These are phyloP conservation scores for Quadroppia sp. DNA, from an alignment of 2,888 invertebrate species.

Conservation along the genomic window DNA sequence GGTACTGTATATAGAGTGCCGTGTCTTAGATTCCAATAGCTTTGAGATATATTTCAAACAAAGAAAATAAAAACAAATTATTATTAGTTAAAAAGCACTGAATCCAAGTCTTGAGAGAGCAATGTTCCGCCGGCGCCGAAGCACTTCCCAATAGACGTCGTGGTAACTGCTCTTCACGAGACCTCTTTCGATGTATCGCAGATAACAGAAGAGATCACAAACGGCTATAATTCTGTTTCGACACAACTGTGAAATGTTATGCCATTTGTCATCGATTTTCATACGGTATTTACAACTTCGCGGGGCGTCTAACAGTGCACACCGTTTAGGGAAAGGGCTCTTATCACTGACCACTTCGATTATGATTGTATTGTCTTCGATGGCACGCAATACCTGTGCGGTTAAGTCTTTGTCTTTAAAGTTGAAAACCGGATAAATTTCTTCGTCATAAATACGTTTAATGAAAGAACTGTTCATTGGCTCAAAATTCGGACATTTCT, in stretches of 20 bases:
- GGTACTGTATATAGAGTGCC: too few species aligned
- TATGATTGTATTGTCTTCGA: conserved; percentile 66
- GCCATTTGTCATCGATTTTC: conserved; percentile 67
- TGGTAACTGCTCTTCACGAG: conserved; percentile 70
- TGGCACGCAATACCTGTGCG: conserved; percentile 60
- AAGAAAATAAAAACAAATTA: too few species aligned
- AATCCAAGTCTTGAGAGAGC: conserved; percentile 65
- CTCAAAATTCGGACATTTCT: conserved; percentile 61
- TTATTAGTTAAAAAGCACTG: not conserved
- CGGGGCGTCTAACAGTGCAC: conserved; percentile 65
- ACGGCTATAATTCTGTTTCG: conserved; percentile 73
- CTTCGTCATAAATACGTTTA: conserved; percentile 64
- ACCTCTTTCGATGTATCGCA: conserved; percentile 71
- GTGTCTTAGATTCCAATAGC: too few species aligned
- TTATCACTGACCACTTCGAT: conserved; percentile 65
- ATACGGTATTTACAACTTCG: conserved; percentile 70
- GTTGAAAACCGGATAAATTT: conserved; percentile 64
- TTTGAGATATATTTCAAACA: too few species aligned
- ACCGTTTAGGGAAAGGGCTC: conserved; percentile 61
- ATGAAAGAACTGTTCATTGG: conserved; percentile 61
- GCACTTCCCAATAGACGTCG: conserved; percentile 70
- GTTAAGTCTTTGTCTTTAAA: conserved; percentile 49
- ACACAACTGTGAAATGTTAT: conserved; percentile 69
- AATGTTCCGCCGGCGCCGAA: conserved; percentile 68
- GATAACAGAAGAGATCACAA: conserved; percentile 74